Conservation (phyloP, 2,113 vertebrate genomes). For the Phaetusa simplex region DNA sequence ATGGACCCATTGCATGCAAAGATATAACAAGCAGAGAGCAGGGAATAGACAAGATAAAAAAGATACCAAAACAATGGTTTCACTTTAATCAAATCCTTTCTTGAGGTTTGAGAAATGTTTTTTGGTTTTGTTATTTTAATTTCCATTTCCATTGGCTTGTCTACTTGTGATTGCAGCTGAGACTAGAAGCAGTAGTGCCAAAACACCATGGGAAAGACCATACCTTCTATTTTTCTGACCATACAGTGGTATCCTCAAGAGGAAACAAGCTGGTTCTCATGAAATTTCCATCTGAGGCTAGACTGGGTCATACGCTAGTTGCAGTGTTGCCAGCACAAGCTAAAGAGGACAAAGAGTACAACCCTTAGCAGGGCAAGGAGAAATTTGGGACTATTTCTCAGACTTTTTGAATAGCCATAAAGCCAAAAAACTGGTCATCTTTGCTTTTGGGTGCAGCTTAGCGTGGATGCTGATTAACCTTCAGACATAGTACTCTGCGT, state of each 20-base stretch:
- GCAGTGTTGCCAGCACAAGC: neutral
- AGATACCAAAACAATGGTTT: neutral
- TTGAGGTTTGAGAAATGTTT: neutral
- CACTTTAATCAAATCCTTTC: neutral
- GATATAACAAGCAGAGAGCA: neutral
- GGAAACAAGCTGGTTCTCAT: neutral
- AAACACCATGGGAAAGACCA: neutral
- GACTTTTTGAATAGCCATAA: neutral
- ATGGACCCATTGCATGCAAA: neutral
- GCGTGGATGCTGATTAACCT: neutral
- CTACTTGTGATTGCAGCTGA: neutral
- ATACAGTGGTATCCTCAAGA: neutral
- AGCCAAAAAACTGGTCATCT: neutral
- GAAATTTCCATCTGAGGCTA: neutral
- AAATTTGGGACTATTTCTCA: neutral
- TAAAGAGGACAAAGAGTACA: neutral
- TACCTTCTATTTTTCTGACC: neutral
- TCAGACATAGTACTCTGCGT: neutral
- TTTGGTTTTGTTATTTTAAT: neutral
- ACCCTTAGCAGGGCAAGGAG: neutral
- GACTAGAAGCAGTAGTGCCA: neutral
- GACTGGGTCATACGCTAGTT: neutral
- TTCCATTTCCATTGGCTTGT: neutral
- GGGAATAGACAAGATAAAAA: neutral
- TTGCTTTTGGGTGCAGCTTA: neutral